Evolutionary conservation across 2,113 vertebrate genomes (phyloP).

Genomic region (sheep (Ovis aries)): ARS-UI_Ramb_v3.0 NC_056072.1:58656001-58656500

Average conservation of each 20-base stretch:
- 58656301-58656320: neutral
- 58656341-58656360: neutral
- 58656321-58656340: neutral
- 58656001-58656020: neutral
- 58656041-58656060: fast-evolving
- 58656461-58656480: fast-evolving
- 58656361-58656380: neutral
- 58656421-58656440: neutral
- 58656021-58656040: neutral
- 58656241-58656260: neutral
- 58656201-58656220: neutral
- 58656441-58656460: no score
- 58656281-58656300: neutral
- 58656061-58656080: neutral
- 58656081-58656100: neutral
- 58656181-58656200: neutral
- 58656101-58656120: neutral
- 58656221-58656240: fast-evolving
- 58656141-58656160: neutral
- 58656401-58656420: neutral
- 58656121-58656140: neutral
- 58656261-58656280: neutral
- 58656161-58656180: neutral
- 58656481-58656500: neutral
- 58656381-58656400: neutral